Base-by-base conservation (phyloP, 2,888 invertebrate genomes). In the Torymus auratus region DNA sequence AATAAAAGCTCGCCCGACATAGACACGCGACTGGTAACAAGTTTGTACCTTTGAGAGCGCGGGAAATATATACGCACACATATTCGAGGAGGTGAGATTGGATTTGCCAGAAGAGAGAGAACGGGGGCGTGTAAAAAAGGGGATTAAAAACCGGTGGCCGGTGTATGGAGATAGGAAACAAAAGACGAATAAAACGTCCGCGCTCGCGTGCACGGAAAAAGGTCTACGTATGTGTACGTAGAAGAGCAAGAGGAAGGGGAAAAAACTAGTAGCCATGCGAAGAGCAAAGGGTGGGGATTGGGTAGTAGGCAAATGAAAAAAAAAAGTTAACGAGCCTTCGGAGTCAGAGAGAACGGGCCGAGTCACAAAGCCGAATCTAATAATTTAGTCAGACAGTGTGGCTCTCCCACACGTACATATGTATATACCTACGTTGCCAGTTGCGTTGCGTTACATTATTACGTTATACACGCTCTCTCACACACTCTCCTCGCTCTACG, bases 331-430 rank as follows among this genome's bases (percentile, higher is more conserved):
- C 82, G 82, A 84, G 82, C 83, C 76, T 56, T 64, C 73, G 73
- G 70, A 72, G 77, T 80, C 82, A 77, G 69, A 64, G 41, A 72
- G 4, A 67, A 15, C 68, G n/a, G 55, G 68, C 53, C 50, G 67
- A 78, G 78, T 82, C 82, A 53, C 78, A 80, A 83, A 73, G 80
- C 61, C 74, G 82, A 79, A 84, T 85, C 84, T 86, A 86, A 86
- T 86, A 86, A 87, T 86, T 86, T 84, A 86, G 84, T 85, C 84
- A 84, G 81, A 73, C 82, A 83, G 56, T n/a, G 72, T 4, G 28
- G 12, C 23, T 13, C 41, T 5, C 10, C 23, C 11, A 55, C 64
- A 55, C 53, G 28, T 15, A 5, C 0, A 20, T 14, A 7, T 23
- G n/a, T 12, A 20, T 53, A 15, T 52, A 17, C 20, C 10, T 0